Evolutionary conservation across 1,140 invertebrate genomes (phyloP).

Genomic region (Drosophila sproati): DNA sequence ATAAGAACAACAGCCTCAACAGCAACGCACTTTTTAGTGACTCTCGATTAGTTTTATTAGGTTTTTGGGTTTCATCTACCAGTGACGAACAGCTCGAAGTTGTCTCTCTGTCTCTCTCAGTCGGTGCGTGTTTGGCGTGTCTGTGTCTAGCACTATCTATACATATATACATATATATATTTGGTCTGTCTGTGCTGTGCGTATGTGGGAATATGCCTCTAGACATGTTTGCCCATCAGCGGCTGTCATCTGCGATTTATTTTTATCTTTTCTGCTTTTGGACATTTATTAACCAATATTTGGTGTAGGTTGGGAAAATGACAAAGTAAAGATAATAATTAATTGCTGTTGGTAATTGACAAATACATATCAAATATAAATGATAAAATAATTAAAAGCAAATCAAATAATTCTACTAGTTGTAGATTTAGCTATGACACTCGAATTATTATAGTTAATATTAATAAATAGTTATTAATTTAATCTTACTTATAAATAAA

Average conservation of each 20-base stretch:
- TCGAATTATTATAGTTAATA: too few species aligned
- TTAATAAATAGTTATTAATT: too few species aligned
- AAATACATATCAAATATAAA: background rate
- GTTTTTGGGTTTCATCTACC: slow-evolving; percentile 30
- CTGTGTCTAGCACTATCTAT: slow-evolving; percentile 14
- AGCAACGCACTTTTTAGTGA: slow-evolving; percentile 54
- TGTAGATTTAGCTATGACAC: too few species aligned
- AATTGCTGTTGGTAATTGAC: slow-evolving; percentile 54
- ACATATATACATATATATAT: slow-evolving; percentile 10
- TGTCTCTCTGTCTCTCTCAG: slow-evolving; percentile 1
- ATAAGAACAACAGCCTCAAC: slow-evolving; percentile 17
- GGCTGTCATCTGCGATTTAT: slow-evolving; percentile 67
- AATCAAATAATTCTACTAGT: too few species aligned
- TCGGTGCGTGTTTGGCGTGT: background rate
- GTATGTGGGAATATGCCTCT: slow-evolving; percentile 27
- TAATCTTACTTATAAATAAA: too few species aligned
- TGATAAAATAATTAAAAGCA: background rate
- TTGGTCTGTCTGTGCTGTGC: slow-evolving; percentile 17
- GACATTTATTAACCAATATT: slow-evolving; percentile 70
- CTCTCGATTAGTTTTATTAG: slow-evolving; percentile 42
- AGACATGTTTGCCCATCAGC: slow-evolving; percentile 11
- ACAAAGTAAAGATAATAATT: slow-evolving; percentile 52
- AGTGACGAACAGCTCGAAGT: slow-evolving; percentile 14
- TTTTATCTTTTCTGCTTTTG: slow-evolving; percentile 60
- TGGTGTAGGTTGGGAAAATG: slow-evolving; percentile 42